Conservation (phyloP, 2,113 vertebrate species). For the Tenrec ecaudatus region DNA sequence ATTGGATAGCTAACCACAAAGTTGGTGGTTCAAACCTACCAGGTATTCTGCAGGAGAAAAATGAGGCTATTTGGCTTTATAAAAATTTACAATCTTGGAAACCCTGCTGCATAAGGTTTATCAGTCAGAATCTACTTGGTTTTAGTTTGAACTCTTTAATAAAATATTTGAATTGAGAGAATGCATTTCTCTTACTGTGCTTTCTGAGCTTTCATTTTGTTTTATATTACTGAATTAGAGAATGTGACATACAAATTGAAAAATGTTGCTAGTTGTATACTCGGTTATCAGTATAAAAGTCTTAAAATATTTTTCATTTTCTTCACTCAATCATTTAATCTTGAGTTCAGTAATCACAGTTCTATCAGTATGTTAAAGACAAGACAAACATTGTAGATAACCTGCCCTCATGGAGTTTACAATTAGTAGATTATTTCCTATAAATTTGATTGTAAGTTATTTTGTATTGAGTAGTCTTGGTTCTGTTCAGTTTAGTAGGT, state of each 20-base stretch:
- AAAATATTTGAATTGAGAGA: no score
- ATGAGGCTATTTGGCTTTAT: no score
- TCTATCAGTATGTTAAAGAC: neutral
- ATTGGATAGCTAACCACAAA: no score
- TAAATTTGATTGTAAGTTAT: conserved; percentile 17
- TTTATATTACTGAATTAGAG: conserved; percentile 31
- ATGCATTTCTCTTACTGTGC: neutral
- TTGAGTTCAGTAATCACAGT: neutral
- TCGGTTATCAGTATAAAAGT: neutral
- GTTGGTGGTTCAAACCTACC: no score
- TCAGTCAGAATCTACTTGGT: no score
- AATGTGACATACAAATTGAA: neutral
- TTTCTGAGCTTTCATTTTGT: conserved; percentile 25
- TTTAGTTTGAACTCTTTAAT: no score
- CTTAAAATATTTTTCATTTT: neutral
- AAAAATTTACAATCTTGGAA: no score
- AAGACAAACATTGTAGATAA: neutral
- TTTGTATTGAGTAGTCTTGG: neutral
- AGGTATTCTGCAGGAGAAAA: no score
- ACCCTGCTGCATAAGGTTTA: no score
- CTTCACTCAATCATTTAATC: neutral
- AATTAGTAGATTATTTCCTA: neutral
- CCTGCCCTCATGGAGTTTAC: neutral
- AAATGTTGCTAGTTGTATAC: conserved; percentile 46
- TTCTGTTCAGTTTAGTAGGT: conserved; percentile 9